Evolutionary conservation across 2,888 invertebrate genomes (phyloP).

Genomic region (Gymnosoma rotundatum): DNA sequence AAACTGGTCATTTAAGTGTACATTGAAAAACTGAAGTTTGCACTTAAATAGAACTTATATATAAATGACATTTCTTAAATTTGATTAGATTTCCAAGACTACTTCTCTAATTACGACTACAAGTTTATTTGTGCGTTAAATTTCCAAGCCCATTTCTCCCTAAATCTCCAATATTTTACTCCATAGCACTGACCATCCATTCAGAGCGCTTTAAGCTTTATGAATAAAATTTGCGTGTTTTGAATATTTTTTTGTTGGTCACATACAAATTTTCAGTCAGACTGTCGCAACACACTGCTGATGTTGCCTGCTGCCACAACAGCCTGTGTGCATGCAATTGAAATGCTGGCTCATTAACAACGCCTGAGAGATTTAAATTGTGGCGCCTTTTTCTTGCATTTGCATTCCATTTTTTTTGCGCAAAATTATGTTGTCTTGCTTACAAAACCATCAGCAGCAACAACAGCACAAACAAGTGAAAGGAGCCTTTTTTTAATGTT

Average conservation of each 20-base stretch:
- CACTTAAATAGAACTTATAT: too few species aligned
- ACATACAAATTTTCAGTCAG: constrained; percentile 16
- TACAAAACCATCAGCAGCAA: background rate
- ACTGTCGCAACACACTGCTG: background rate
- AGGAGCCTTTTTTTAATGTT: constrained; percentile 55
- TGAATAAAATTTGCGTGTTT: background rate
- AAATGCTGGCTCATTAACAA: constrained; percentile 63
- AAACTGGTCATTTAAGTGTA: too few species aligned
- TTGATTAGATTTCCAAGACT: too few species aligned
- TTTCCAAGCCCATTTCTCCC: too few species aligned
- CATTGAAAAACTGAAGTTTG: too few species aligned
- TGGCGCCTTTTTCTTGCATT: constrained; percentile 65
- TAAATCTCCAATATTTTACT: too few species aligned
- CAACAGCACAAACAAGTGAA: constrained; percentile 56
- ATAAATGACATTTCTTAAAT: too few species aligned
- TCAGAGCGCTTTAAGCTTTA: too few species aligned
- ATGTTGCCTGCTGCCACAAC: background rate
- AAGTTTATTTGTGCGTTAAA: too few species aligned
- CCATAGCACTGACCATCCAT: too few species aligned
- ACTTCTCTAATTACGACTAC: too few species aligned
- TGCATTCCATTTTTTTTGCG: constrained; percentile 18
- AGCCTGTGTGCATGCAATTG: constrained; percentile 21
- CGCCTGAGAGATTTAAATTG: constrained; percentile 63
- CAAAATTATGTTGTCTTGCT: constrained; percentile 2
- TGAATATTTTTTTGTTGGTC: constrained; percentile 26